Evolutionary conservation across 2,888 invertebrate genomes (phyloP), one percentile per base, ranked within the genome.

Genomic region (Sussaba pulchella): DNA sequence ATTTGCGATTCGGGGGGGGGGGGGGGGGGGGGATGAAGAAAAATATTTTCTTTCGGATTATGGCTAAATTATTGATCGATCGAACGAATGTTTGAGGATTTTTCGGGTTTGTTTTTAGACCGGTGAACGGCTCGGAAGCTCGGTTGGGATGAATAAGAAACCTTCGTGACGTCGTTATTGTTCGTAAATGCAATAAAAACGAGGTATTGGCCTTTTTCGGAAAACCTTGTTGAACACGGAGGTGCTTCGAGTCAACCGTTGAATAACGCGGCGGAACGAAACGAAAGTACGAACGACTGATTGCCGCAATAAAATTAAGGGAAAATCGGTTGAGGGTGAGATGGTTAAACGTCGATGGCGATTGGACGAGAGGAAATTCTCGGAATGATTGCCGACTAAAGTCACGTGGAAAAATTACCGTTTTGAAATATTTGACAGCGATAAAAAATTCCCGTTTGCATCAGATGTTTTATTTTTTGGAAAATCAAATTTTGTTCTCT

Each of bases 261-360:
- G 39, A 41, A 39, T 52, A 54, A 67, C 14, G 41, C 19, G 6
- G 4, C 31, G 31, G 6, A 31, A 36, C 39, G 12, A 43, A 21
- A 12, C 14, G 21, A 24, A 50, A 66, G 10, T 59, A 43, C 26
- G 57, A 70, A 66, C 47, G 63, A 36, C 12, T 61, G 24, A 78
- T 74, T 81, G 74, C 66, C 26, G 81, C 70, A 78, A 78, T 78
- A 81, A 73, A 72, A 64, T 66, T 66, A 52, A 43, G n/a, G n/a
- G n/a, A n/a, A n/a, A n/a, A n/a, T n/a, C n/a, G n/a, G n/a, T n/a
- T n/a, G n/a, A n/a, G 61, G 71, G 72, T 12, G 50, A n/a, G 50
- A 66, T 64, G 45, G 14, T 54, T 80, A 61, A 76, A 61, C 41
- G 41, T 45, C 26, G n/a, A n/a, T n/a, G n/a, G n/a, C 24, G 57